Conservation (phyloP, 2,797 vertebrate species). For the Centropyge bicolor region DNA sequence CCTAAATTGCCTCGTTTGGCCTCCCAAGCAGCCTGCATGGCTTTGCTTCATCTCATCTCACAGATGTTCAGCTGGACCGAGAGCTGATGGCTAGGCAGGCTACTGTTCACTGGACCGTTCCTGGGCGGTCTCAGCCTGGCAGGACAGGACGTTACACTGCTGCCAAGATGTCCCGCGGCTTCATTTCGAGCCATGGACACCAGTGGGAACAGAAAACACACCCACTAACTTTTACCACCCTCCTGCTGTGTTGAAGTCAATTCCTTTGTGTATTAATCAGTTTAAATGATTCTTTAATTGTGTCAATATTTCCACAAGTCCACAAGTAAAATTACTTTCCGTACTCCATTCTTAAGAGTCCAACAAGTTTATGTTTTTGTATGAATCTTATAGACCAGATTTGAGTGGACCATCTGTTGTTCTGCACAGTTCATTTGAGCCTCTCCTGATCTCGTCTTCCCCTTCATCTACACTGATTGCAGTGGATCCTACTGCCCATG, state of each 20-base stretch:
- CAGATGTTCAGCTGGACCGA: conserved; percentile 37
- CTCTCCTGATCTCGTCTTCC: neutral
- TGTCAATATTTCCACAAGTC: too few relatives aligned
- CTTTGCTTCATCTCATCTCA: conserved; percentile 4
- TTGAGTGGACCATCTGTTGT: conserved; percentile 1
- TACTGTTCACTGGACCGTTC: conserved; percentile 14
- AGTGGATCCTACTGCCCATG: neutral
- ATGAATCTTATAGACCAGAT: neutral
- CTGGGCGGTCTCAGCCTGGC: conserved; percentile 1
- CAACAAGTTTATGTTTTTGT: neutral
- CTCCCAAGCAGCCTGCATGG: neutral
- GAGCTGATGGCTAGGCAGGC: conserved; percentile 23
- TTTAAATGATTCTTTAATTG: neutral
- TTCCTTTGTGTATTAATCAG: neutral
- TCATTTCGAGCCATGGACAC: neutral
- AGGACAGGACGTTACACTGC: neutral
- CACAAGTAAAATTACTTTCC: neutral
- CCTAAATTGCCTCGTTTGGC: neutral
- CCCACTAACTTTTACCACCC: neutral
- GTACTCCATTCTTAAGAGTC: neutral
- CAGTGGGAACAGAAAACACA: neutral
- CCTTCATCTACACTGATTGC: neutral
- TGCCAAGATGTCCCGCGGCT: conserved; percentile 1
- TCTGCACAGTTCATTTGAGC: neutral
- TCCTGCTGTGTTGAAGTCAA: neutral